Conservation (phyloP, 2,888 invertebrate species). For the Dioctria linearis region DNA sequence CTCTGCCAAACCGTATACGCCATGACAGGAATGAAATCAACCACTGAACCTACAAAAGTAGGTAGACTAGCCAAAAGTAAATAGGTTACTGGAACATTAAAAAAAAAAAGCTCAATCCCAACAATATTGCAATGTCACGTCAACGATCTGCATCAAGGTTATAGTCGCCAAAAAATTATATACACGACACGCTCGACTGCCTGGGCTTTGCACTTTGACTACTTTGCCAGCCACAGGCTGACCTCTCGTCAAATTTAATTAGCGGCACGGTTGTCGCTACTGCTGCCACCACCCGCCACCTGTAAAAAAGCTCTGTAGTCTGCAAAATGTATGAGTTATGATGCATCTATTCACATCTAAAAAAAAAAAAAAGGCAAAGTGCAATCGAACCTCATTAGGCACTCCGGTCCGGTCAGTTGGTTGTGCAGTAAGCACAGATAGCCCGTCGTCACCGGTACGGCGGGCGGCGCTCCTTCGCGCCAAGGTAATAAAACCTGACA, state of each 20-base stretch:
- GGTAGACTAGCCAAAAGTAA: background rate
- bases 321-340: background rate
- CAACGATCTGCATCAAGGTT: constrained; percentile 43
- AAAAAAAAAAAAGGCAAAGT: background rate
- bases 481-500: constrained; percentile 19
- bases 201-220: constrained; percentile 32
- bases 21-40: too few species aligned
- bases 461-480: background rate
- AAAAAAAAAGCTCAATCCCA: background rate
- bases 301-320: constrained; percentile 31
- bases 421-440: too few species aligned
- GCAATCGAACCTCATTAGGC: constrained; percentile 43
- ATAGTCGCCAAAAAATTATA: constrained; percentile 11
- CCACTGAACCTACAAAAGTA: too few species aligned
- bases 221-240: constrained; percentile 5
- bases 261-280: constrained; percentile 20
- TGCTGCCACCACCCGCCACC: background rate
- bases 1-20: too few species aligned
- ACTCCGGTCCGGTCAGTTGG: background rate
- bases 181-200: constrained; percentile 42
- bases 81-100: constrained; percentile 29
- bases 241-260: constrained; percentile 45
- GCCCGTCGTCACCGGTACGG: too few species aligned
- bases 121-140: constrained; percentile 18
- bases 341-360: background rate